Conservation (phyloP, 1,140 invertebrate species). For the Heliconius congener region DNA sequence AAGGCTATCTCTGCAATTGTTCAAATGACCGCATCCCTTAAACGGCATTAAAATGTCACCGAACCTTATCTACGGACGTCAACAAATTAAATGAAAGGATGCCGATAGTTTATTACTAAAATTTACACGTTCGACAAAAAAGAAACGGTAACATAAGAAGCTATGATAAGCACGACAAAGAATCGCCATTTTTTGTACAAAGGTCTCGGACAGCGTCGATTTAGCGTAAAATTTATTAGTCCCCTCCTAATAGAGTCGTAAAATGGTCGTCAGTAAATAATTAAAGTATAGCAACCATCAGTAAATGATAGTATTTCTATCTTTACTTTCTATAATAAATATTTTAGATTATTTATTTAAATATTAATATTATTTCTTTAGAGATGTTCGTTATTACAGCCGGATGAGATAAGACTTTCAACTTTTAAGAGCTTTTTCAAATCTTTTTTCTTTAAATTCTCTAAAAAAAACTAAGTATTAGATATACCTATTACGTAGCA, state of each 20-base stretch:
- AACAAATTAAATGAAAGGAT: slow-evolving; percentile 45
- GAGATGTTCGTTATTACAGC: too few species aligned
- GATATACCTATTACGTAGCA: too few species aligned
- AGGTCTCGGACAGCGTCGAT: slow-evolving; percentile 16
- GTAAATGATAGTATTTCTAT: background rate
- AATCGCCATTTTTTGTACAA: slow-evolving; percentile 21
- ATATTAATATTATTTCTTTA: too few species aligned
- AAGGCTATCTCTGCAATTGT: slow-evolving; percentile 25
- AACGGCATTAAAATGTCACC: slow-evolving; percentile 48
- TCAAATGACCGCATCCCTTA: slow-evolving; percentile 42
- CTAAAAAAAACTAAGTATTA: too few species aligned
- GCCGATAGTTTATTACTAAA: slow-evolving; percentile 43
- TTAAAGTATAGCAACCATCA: background rate
- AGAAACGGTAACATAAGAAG: slow-evolving; percentile 30
- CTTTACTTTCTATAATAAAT: background rate
- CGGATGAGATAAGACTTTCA: too few species aligned
- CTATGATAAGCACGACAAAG: slow-evolving; percentile 34
- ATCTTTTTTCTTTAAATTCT: too few species aligned
- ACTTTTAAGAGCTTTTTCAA: too few species aligned
- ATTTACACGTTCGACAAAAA: slow-evolving; percentile 57
- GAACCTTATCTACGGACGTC: slow-evolving; percentile 50
- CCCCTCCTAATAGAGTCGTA: slow-evolving; percentile 1
- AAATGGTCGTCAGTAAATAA: background rate
- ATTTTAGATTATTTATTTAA: background rate
- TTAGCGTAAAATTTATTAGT: slow-evolving; percentile 23